phyloP scores from a whole-genome alignment of 2,888 invertebrate species.

The Harpalus rufipes region DNA sequence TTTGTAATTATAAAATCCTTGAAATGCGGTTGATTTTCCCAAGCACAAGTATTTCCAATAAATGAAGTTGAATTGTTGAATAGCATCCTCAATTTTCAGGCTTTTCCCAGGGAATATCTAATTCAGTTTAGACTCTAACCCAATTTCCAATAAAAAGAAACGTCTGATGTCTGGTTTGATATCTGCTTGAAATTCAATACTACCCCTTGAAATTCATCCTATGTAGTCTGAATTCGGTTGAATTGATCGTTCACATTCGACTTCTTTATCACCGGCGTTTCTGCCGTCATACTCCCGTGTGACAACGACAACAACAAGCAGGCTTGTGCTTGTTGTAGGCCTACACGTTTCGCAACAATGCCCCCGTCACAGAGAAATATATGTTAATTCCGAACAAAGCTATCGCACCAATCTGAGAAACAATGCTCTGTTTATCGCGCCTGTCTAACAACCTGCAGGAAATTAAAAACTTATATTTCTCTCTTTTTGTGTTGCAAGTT shows the following conservation, averaged over 20 bases:
- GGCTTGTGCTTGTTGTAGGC: background rate
- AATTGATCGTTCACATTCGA: background rate
- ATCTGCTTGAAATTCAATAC: background rate
- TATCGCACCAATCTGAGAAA: conserved; percentile 56
- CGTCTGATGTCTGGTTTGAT: background rate
- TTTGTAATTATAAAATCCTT: too few relatives aligned
- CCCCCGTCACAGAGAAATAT: conserved; percentile 42
- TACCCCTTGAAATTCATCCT: background rate
- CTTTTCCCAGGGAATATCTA: too few relatives aligned
- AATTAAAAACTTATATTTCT: conserved; percentile 60
- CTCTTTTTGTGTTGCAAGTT: conserved; percentile 47
- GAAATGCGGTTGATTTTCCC: too few relatives aligned
- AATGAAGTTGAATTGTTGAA: too few relatives aligned
- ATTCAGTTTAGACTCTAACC: background rate
- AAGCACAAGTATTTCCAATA: too few relatives aligned
- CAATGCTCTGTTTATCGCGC: conserved; percentile 53
- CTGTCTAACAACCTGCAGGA: conserved; percentile 47
- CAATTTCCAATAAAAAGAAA: background rate
- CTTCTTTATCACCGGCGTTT: background rate
- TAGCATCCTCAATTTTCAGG: too few relatives aligned
- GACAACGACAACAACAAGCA: conserved; percentile 17
- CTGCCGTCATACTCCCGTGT: conserved; percentile 1
- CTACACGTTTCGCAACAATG: conserved; percentile 58
- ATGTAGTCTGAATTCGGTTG: background rate
- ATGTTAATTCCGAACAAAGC: conserved; percentile 59